A percentile compares a stretch with the other conserved stretches of the same genome.
phyloP scores from a whole-genome alignment of 2,888 invertebrate species.

The Harmothoe impar region DNA sequence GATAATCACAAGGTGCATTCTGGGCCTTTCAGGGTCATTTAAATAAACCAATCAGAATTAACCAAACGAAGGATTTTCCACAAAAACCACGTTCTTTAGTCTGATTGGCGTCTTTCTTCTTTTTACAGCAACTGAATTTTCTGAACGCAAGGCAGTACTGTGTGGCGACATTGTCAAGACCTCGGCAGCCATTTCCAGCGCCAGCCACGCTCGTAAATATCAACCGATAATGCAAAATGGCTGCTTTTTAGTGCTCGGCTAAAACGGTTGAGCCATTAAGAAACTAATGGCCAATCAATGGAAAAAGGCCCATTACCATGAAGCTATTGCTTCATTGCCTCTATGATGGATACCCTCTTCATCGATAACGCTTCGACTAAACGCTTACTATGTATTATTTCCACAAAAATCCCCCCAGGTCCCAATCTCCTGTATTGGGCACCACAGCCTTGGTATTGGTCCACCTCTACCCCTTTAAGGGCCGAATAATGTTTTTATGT shows the following conservation, averaged over 20 bases:
- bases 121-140: background rate
- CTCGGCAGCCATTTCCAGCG: too few species aligned
- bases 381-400: too few species aligned
- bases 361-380: too few species aligned
- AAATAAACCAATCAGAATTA: slow-evolving; percentile 7
- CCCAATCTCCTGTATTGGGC: too few species aligned
- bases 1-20: background rate
- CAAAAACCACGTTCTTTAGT: background rate
- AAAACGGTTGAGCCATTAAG: background rate
- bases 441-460: too few species aligned
- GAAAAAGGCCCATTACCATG: background rate
- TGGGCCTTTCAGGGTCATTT: background rate
- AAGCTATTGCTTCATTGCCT: background rate
- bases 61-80: background rate
- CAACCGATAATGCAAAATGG: background rate
- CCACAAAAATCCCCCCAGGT: too few species aligned
- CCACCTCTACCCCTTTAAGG: too few species aligned
- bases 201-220: too few species aligned
- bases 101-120: slow-evolving; percentile 16
- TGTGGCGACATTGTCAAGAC: too few species aligned
- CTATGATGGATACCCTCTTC: background rate
- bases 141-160: background rate
- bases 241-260: background rate
- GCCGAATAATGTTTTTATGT: too few species aligned
- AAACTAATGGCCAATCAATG: slow-evolving; percentile 15